Conservation (phyloP, 2,888 invertebrate species). For the Pilophorus perplexus region DNA sequence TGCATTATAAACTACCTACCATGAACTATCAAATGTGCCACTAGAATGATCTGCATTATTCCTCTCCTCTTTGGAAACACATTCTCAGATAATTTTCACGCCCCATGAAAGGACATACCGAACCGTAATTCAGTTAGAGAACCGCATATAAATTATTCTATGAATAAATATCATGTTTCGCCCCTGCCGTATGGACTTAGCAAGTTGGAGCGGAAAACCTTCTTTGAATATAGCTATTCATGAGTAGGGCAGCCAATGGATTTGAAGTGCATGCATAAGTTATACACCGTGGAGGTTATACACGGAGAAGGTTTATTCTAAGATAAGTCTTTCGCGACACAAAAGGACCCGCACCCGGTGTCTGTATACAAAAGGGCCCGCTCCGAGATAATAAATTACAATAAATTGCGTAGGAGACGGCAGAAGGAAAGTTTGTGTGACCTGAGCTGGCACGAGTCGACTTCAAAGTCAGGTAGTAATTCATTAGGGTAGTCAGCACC, state of each 20-base stretch:
- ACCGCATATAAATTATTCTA: constrained; percentile 36
- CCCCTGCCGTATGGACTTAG: constrained; percentile 29
- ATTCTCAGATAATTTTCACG: not conserved
- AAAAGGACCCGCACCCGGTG: constrained; percentile 20
- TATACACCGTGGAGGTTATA: constrained; percentile 8
- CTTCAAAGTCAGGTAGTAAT: too few species aligned
- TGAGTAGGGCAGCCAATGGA: constrained; percentile 31
- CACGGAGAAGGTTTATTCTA: constrained; percentile 1
- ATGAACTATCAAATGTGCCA: too few species aligned
- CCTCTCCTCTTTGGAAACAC: too few species aligned
- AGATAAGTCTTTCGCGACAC: constrained; percentile 33
- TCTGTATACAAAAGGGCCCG: constrained; percentile 12
- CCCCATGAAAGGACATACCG: not conserved
- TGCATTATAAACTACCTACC: too few species aligned
- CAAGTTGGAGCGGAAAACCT: constrained; percentile 27
- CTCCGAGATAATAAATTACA: constrained; percentile 34
- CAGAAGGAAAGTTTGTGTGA: constrained; percentile 18
- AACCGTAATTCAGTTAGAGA: constrained; percentile 31
- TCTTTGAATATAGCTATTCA: constrained; percentile 30
- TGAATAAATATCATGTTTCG: constrained; percentile 33
- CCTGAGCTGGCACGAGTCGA: too few species aligned
- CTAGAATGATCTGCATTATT: too few species aligned
- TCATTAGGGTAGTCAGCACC: too few species aligned
- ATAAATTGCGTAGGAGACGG: constrained; percentile 27
- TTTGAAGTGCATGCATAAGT: constrained; percentile 38